Evolutionary conservation across 2,113 vertebrate species (phyloP), one percentile per base, ranked within the genome.

Genomic region (Anhinga anhinga): DNA sequence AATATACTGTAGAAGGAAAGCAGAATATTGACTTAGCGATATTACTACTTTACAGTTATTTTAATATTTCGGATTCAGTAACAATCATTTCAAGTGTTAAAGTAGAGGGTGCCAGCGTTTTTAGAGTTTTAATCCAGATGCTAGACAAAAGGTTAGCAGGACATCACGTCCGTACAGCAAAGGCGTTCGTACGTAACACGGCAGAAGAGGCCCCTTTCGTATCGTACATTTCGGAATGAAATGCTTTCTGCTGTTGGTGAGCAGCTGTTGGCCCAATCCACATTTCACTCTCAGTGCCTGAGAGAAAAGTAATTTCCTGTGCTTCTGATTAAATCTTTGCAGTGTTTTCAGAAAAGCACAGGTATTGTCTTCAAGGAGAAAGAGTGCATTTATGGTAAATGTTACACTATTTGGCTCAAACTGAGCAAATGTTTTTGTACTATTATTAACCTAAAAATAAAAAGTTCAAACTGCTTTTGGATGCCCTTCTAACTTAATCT

Each of bases 351-450:
- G 97, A 90, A 88, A 56, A 95, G 97, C 97, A 97, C 98, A 98
- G 97, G 92, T 96, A 63, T 82, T 94, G 93, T 97, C 96, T 97
- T 97, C 93, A 91, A 96, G 94, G 97, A 97, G 96, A 96, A 97
- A 98, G 97, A 98, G 98, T 98, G 98, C 98, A 98, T 98, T 98
- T 98, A 98, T 98, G 98, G 98, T 98, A 98, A 98, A 98, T 98
- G 98, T 98, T 97, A 98, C 97, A 96, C 97, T 98, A 98, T 98
- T 98, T 98, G 98, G 98, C 98, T 98, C 98, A 98, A 98, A 98
- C 95, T 98, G 98, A 98, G 98, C 98, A 96, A 97, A 97, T 87
- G 88, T 97, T 98, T 98, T 98, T 97, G 96, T 98, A 97, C 93
- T 97, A 85, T 98, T 98, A 67, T 96, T 98, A 98, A 94, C 90